Evolutionary conservation across 1,140 invertebrate species (phyloP), one percentile per base, ranked within the genome.

Genomic region (Caerostris darwini): DNA sequence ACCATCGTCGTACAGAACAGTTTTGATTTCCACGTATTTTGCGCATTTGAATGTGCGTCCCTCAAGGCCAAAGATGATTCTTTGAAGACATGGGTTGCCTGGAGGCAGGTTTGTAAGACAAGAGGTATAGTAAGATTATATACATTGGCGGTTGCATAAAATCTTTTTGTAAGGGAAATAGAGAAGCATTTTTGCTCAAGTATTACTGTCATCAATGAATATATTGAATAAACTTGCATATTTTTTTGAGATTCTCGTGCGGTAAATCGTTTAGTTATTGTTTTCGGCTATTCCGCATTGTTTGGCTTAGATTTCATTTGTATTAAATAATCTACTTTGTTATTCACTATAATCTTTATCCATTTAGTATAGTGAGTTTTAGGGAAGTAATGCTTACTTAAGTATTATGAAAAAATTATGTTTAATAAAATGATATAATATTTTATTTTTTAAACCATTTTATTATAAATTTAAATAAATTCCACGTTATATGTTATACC

Each of bases 121-220:
- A 77, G 71, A 77, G 50, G 7, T 77, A 77, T 8, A 77, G 71
- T 12, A 77, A 14, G 71, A 77, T 77, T 77, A 77, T 64, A 14
- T 53, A 34, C 53, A 4, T 50, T 53, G 69, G 10, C 34, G 34
- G 7, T 34, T 34, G 69, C 7, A 71, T 71, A 77, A 77, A 77
- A 77, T 12, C 50, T 77, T 53, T n/a, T 53, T 12, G 50, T 53
- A 50, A 77, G 71, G 34, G 71, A 77, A 50, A 77, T 77, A 77
- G 53, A 77, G 7, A 77, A 3, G n/a, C n/a, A 34, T 71, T 71
- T 77, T 53, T 53, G 8, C 53, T 53, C 14, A 3, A 77, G 34
- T 34, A 77, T 77, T 50, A 53, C 71, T 50, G 71, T 12, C 19
- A 77, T 77, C 71, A 53, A 12, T 77, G 71, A 53, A 77, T 77